A percentile compares a stretch with the other conserved stretches of the same genome.
These are phyloP conservation scores for Mnemiopsis leidyi DNA, from an alignment of 37 sponge, comb jelly and placozoan genomes.

Conservation along the genomic window DNA sequence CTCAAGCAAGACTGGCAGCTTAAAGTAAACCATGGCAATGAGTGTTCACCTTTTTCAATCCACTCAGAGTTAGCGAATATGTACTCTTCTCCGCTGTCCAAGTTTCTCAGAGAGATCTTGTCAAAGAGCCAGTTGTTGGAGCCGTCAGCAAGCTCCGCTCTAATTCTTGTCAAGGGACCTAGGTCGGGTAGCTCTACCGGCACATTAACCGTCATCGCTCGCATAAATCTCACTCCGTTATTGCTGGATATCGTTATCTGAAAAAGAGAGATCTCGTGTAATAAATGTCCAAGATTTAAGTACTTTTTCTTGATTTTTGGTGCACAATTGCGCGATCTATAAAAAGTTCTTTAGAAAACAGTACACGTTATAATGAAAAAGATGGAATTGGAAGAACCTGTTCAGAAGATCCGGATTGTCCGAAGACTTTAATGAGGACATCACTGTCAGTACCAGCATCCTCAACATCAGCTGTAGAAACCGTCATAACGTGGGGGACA, in stretches of 20 bases:
- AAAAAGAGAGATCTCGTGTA: no score
- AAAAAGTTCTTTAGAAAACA: no score
- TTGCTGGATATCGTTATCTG: constrained; percentile 56
- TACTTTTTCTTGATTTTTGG: no score
- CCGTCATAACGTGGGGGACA: constrained; percentile 7
- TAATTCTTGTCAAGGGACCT: constrained; percentile 5
- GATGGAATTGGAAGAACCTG: neutral
- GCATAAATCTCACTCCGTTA: neutral
- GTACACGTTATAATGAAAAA: no score
- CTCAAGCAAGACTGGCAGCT: no score
- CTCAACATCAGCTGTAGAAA: constrained; percentile 47
- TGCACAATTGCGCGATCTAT: no score
- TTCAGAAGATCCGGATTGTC: constrained; percentile 54
- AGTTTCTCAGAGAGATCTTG: constrained; percentile 25
- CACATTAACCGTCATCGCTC: constrained; percentile 14
- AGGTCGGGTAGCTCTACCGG: constrained; percentile 43
- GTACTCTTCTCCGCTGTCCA: neutral
- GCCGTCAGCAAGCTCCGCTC: neutral
- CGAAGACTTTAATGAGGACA: constrained; percentile 59
- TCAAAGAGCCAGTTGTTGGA: constrained; percentile 7
- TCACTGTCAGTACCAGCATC: constrained; percentile 54
- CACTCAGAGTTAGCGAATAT: constrained; percentile 13
- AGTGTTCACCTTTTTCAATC: constrained; percentile 23
- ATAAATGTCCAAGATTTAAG: no score
- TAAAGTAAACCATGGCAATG: no score